A percentile compares a stretch with the other conserved stretches of the same genome.
These are phyloP conservation scores for Sinhomidia bicolor DNA, from an alignment of 2,888 invertebrate genomes.

Conservation along the genomic window DNA sequence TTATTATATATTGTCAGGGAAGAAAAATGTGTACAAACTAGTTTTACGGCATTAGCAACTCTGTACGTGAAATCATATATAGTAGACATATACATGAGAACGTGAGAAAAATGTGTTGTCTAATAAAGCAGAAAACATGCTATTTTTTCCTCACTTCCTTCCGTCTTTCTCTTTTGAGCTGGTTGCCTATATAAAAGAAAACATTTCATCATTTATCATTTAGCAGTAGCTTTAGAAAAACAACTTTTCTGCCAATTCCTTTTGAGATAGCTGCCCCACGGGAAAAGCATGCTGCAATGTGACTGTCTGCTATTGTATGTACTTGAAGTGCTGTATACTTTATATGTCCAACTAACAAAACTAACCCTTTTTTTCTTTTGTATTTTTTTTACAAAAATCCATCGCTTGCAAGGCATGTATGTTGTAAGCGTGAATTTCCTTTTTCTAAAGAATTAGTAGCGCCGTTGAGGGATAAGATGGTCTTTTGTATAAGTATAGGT, in stretches of 20 bases:
- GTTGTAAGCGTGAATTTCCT: not conserved
- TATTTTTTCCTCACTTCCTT: constrained; percentile 25
- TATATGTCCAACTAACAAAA: not conserved
- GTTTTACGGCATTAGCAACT: not conserved
- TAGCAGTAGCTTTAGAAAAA: constrained; percentile 51
- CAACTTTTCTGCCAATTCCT: not conserved
- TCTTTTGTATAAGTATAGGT: not conserved
- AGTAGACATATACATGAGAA: not conserved
- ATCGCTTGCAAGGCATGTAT: not conserved
- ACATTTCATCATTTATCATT: constrained; percentile 55
- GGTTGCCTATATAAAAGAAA: constrained; percentile 32
- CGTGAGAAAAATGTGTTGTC: constrained; percentile 45
- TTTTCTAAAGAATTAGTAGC: not conserved
- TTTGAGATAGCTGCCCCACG: not conserved
- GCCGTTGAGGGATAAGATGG: not conserved
- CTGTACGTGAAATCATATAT: not conserved
- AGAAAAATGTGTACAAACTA: not conserved
- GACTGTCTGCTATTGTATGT: too few species aligned
- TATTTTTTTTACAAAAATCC: not conserved
- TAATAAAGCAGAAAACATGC: constrained; percentile 65
- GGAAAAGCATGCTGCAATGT: not conserved
- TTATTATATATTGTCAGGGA: not conserved
- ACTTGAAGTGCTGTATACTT: not conserved
- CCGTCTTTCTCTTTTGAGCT: not conserved
- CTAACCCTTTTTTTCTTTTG: not conserved